Evolutionary conservation across 2,113 vertebrate genomes (phyloP).

Genomic region (Pipra filicauda): DNA sequence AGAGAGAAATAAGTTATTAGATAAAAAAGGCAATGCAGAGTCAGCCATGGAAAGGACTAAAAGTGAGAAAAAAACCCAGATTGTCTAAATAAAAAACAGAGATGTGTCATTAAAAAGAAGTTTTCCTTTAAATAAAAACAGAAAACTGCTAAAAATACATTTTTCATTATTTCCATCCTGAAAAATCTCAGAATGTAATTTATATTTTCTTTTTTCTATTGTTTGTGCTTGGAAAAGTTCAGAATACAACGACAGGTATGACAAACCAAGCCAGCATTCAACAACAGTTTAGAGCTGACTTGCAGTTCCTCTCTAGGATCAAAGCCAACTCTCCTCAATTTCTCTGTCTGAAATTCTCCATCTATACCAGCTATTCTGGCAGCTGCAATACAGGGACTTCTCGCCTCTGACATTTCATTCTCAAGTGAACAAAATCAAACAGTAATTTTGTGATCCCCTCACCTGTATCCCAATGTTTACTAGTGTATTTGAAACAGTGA

Average conservation of each 20-base stretch:
- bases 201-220: background rate
- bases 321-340: background rate
- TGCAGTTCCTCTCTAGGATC: background rate
- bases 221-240: background rate
- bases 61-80: background rate
- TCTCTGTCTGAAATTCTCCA: background rate
- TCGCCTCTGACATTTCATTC: background rate
- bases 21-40: background rate
- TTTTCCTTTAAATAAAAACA: background rate
- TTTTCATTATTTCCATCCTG: background rate
- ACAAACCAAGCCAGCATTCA: background rate
- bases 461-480: background rate
- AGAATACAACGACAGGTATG: background rate
- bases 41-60: background rate
- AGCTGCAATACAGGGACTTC: background rate
- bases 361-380: background rate
- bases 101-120: background rate
- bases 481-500: background rate
- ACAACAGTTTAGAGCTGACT: background rate
- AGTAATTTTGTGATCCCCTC: background rate
- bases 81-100: background rate
- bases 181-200: background rate
- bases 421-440: background rate
- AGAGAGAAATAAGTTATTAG: background rate
- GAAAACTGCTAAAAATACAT: background rate